Conservation (phyloP, 1,140 invertebrate genomes). For the Stegodyphus mimosarum region DNA sequence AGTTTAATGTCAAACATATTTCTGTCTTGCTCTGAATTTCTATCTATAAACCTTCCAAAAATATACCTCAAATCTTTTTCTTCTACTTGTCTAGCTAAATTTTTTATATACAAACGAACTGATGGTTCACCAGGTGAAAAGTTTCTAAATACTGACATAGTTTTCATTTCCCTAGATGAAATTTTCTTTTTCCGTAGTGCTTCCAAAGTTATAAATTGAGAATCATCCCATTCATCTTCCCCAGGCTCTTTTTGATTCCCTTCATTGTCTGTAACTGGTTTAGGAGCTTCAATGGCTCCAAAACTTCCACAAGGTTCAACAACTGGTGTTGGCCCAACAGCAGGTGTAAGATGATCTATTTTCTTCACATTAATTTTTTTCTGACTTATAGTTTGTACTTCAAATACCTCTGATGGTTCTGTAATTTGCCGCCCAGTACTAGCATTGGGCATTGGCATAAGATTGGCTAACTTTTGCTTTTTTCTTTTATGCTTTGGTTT, state of each 20-base stretch:
- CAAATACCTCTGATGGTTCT: conserved; percentile 56
- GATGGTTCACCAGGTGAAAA: conserved; percentile 85
- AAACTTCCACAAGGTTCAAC: conserved; percentile 32
- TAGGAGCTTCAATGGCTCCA: conserved; percentile 25
- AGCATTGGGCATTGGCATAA: background rate
- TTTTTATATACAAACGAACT: conserved; percentile 91
- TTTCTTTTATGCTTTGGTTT: conserved; percentile 35
- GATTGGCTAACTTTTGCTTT: conserved; percentile 4
- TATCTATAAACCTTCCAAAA: conserved; percentile 78
- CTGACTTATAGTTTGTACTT: conserved; percentile 27
- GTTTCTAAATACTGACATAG: conserved; percentile 85
- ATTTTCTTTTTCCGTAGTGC: conserved; percentile 74
- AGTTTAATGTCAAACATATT: conserved; percentile 84
- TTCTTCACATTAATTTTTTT: conserved; percentile 55
- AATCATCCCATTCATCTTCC: conserved; percentile 63
- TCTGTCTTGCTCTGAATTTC: conserved; percentile 70
- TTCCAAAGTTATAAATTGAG: conserved; percentile 74
- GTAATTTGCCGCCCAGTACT: background rate
- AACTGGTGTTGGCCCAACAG: background rate
- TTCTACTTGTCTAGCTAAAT: conserved; percentile 84
- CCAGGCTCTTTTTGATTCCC: conserved; percentile 63
- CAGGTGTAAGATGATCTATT: conserved; percentile 16
- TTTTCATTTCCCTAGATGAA: conserved; percentile 76
- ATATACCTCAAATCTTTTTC: conserved; percentile 82
- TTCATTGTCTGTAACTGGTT: conserved; percentile 66